A percentile compares a stretch with the other conserved stretches of the same genome.
Evolutionary conservation across 2,888 invertebrate genomes (phyloP).

Genomic region (Bombylius major): DNA sequence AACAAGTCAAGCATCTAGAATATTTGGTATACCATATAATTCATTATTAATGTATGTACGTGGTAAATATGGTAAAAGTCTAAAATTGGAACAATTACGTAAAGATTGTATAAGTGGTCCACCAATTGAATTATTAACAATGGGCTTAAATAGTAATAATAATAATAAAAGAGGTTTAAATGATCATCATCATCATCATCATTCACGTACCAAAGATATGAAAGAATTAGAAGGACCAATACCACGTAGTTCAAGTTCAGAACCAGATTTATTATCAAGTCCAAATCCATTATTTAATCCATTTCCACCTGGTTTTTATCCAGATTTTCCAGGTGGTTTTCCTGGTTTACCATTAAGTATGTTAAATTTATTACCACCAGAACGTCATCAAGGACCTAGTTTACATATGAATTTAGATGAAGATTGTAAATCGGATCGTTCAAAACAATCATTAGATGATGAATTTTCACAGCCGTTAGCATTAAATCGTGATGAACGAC

Average conservation of each 20-base stretch:
- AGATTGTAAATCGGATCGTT: conserved; percentile 51
- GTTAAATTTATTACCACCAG: conserved; percentile 72
- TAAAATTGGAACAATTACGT: conserved; percentile 74
- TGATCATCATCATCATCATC: conserved; percentile 9
- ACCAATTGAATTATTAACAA: conserved; percentile 48
- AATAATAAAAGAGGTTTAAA: conserved; percentile 40
- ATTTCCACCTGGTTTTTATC: conserved; percentile 69
- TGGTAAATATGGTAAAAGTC: conserved; percentile 85
- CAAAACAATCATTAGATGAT: conserved; percentile 49
- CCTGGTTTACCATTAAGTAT: conserved; percentile 69
- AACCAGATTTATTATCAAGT: conserved; percentile 48
- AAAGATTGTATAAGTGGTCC: conserved; percentile 80
- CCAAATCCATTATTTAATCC: conserved; percentile 60
- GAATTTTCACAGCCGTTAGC: conserved; percentile 41
- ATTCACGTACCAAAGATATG: conserved; percentile 23
- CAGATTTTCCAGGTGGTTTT: conserved; percentile 67
- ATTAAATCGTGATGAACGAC: conserved; percentile 46
- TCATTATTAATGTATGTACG: conserved; percentile 83
- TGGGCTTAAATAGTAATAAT: conserved; percentile 37
- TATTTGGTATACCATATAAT: conserved; percentile 89
- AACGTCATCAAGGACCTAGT: conserved; percentile 50
- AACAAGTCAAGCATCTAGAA: conserved; percentile 78
- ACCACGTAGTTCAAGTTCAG: conserved; percentile 53
- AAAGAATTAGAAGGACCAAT: conserved; percentile 31
- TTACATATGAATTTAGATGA: conserved; percentile 50